Evolutionary conservation across 2,888 invertebrate genomes (phyloP), one percentile per base, ranked within the genome.

Genomic region (Azorinus chamasolen): DNA sequence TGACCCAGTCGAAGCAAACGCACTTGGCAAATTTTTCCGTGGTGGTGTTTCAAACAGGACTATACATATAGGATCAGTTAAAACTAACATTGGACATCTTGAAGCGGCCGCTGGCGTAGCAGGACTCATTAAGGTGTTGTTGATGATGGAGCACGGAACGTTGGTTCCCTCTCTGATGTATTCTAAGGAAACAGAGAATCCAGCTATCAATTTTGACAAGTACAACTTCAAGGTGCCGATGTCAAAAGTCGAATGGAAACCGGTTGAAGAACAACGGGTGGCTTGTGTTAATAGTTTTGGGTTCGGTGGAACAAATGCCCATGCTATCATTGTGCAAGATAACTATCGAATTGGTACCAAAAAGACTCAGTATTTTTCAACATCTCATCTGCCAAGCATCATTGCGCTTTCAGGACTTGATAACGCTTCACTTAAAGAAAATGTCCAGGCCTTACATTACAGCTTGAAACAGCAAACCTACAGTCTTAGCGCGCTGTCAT

Each of bases 1-100:
- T 10, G 88, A 87, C 70, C 85, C 87, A n/a, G 79, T 82, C 16
- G 88, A 88, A 63, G 70, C 57, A 10, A 75, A 75, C 37, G 61
- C 81, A 12, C 54, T 87, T 0, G 81, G 83, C 6, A n/a, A 27
- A 14, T 61, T 61, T 46, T 54, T 1, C 20, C 54, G 22, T 24
- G 57, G 6, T 37, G 58, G 18, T n/a, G 18, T 8, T 16, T 32
- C 32, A 32, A 32, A 32, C 4, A 32, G 32, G 32, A 10, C 32
- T 32, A 32, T 32, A 6, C 4, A 32, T 6, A 32, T 88, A 10
- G 88, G 88, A 0, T 88, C 88, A 1, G 87, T 86, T 6, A 87
- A 87, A 62, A 80, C 86, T 12, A 88, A 87, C 61, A 83, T 87
- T 32, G 86, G 87, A 2, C 87, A 87, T 66, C 43, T 70, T 16